A percentile compares a stretch with the other conserved stretches of the same genome.
phyloP scores from a whole-genome alignment of 2,797 vertebrate species.

The Hypotaenidia okinawae region DNA sequence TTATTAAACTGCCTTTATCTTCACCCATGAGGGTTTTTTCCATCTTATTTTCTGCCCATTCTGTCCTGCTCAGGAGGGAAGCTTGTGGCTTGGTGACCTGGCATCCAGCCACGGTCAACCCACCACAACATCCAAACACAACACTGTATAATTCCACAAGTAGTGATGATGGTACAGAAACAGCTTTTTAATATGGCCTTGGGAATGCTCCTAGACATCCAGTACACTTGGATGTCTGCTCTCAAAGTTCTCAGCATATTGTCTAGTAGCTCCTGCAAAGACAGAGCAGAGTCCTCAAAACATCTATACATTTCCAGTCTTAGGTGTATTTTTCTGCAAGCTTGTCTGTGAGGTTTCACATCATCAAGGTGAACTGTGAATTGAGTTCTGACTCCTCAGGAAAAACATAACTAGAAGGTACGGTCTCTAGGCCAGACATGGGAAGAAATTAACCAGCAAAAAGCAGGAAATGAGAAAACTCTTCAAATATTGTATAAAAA shows the following conservation, averaged over 20 bases:
- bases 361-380: neutral
- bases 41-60: no score
- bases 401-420: neutral
- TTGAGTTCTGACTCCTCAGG: neutral
- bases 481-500: neutral
- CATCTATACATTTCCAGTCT: neutral
- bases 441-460: neutral
- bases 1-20: no score
- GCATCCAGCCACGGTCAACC: no score
- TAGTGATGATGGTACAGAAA: neutral
- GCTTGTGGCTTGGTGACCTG: no score
- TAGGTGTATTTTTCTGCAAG: neutral
- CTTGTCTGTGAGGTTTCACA: neutral
- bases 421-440: neutral
- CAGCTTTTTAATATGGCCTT: neutral
- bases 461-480: neutral
- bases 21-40: no score
- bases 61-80: no score
- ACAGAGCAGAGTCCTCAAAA: neutral
- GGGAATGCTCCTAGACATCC: neutral
- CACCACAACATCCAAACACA: neutral
- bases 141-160: neutral
- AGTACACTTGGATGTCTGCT: neutral
- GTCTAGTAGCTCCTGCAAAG: neutral
- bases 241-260: neutral